Evolutionary conservation across 2,888 invertebrate genomes (phyloP).

Genomic region (Hirtodrosophila trivittata): DNA sequence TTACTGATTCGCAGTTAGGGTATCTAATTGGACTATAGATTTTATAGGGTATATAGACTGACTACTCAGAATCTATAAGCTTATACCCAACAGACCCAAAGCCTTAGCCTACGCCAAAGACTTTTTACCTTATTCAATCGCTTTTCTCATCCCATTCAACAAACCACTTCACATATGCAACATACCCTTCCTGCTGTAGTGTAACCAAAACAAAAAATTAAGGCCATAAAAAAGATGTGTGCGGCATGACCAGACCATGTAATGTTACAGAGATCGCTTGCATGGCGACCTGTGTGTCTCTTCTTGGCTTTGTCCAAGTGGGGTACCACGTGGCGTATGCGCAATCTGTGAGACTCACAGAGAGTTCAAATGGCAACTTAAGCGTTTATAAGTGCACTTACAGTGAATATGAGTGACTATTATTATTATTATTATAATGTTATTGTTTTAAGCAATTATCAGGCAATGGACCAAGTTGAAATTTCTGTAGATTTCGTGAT

Average conservation of each 20-base stretch:
- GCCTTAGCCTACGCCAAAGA: too few species aligned
- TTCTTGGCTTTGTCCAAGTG: not conserved
- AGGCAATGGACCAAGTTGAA: too few species aligned
- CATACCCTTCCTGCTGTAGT: not conserved
- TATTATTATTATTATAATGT: constrained; percentile 26
- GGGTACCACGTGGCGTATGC: constrained; percentile 41
- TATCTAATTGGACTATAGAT: too few species aligned
- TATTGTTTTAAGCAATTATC: too few species aligned
- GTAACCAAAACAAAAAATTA: constrained; percentile 15
- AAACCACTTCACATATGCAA: not conserved
- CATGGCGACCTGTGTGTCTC: constrained; percentile 19
- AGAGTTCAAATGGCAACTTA: constrained; percentile 11
- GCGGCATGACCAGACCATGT: constrained; percentile 1
- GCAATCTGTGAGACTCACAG: constrained; percentile 28
- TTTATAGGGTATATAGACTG: too few species aligned
- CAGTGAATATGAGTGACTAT: constrained; percentile 27
- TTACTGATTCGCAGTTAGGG: too few species aligned
- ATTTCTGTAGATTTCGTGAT: constrained; percentile 6
- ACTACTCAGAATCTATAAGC: too few species aligned
- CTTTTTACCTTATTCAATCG: too few species aligned
- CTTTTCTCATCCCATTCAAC: too few species aligned
- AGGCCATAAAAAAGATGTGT: constrained; percentile 12
- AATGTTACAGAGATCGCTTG: constrained; percentile 8
- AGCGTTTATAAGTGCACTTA: constrained; percentile 46
- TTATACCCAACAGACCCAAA: too few species aligned